A percentile compares a stretch with the other conserved stretches of the same genome.
These are phyloP conservation scores for Synchiropus splendidus DNA, from an alignment of 2,113 vertebrate species.

Conservation along the genomic window DNA sequence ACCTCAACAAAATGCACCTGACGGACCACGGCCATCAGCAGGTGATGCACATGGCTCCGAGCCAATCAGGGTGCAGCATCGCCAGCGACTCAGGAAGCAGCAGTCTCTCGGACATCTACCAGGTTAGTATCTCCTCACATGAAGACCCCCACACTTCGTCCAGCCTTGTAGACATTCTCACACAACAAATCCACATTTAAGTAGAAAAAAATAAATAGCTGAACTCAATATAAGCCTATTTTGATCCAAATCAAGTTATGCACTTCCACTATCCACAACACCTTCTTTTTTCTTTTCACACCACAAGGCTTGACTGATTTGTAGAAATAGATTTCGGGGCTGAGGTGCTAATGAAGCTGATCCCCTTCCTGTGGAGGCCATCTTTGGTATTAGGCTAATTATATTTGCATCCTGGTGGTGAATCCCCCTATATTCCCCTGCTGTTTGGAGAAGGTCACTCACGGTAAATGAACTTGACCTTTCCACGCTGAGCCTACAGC, in stretches of 20 bases:
- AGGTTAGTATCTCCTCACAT: conserved; percentile 67
- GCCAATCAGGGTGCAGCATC: conserved; percentile 94
- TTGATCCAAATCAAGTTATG: too few species aligned
- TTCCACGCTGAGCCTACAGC: conserved; percentile 1
- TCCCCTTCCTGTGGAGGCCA: too few species aligned
- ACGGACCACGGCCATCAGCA: conserved; percentile 84
- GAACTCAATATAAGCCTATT: too few species aligned
- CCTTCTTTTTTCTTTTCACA: too few species aligned
- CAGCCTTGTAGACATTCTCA: too few species aligned
- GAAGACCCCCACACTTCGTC: too few species aligned
- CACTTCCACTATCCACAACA: too few species aligned
- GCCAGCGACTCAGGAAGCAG: conserved; percentile 96
- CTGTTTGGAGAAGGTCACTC: conserved; percentile 39
- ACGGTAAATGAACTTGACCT: conserved; percentile 34
- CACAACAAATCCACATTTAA: too few species aligned
- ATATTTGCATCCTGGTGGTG: conserved; percentile 18
- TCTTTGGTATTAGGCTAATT: conserved; percentile 24
- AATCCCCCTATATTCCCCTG: conserved; percentile 6
- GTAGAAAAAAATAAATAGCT: too few species aligned
- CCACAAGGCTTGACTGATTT: too few species aligned
- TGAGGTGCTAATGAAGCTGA: too few species aligned
- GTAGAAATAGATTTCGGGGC: too few species aligned
- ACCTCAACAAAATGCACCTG: conserved; percentile 95
- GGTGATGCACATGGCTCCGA: conserved; percentile 82
- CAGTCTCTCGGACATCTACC: conserved; percentile 97